Percentiles rank a stretch among this genome's conserved stretches.
phyloP scores from a whole-genome alignment of 2,113 vertebrate genomes.

The Zosterops pallidus region DNA sequence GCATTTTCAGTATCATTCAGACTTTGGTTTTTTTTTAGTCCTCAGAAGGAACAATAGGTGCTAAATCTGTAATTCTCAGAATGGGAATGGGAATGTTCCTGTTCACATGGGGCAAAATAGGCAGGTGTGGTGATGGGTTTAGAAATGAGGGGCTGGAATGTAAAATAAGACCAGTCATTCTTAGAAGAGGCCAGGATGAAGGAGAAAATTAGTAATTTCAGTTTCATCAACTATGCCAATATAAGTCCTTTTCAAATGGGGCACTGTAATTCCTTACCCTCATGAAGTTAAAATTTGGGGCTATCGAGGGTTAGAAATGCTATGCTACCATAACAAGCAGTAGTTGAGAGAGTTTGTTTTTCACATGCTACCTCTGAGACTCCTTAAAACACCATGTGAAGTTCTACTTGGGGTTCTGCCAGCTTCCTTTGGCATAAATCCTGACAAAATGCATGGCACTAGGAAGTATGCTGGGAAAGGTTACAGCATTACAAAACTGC shows the following conservation, averaged over 20 bases:
- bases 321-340: background rate
- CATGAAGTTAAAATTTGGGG: background rate
- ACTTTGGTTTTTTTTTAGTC: background rate
- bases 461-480: background rate
- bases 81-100: background rate
- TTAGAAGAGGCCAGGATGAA: background rate
- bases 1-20: background rate
- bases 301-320: background rate
- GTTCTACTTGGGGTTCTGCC: background rate
- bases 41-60: background rate
- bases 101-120: background rate
- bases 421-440: conserved; percentile 21
- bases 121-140: background rate
- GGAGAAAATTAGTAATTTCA: background rate
- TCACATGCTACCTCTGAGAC: background rate
- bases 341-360: background rate
- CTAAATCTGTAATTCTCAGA: background rate
- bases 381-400: background rate
- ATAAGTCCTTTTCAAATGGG: background rate
- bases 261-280: background rate
- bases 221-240: background rate
- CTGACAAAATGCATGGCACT: background rate
- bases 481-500: background rate
- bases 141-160: background rate
- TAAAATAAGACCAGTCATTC: background rate